Evolutionary conservation across 2,888 invertebrate species (phyloP).

Genomic region (Drosophila aldrichi): DNA sequence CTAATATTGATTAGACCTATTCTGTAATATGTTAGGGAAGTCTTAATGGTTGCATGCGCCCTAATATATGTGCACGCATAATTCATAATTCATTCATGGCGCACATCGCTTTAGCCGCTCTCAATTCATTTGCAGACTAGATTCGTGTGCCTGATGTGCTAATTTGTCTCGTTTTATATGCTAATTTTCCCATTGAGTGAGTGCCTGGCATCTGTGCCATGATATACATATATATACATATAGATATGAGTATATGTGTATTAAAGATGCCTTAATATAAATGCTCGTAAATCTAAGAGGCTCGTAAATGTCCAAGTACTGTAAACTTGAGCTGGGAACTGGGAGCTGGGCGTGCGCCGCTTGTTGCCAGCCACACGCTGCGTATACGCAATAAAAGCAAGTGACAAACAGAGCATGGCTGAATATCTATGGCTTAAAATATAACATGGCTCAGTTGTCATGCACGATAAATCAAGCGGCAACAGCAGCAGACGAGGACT

Average conservation of each 20-base stretch:
- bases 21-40: neutral
- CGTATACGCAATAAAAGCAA: conserved; percentile 12
- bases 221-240: neutral
- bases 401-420: conserved; percentile 24
- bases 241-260: neutral
- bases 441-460: conserved; percentile 54
- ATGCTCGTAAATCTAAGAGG: conserved; percentile 47
- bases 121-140: conserved; percentile 34
- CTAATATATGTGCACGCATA: neutral
- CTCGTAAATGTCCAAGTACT: conserved; percentile 47
- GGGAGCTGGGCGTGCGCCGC: conserved; percentile 7
- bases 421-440: conserved; percentile 27
- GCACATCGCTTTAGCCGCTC: neutral
- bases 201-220: conserved; percentile 25
- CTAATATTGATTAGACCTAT: neutral
- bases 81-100: conserved; percentile 6
- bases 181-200: conserved; percentile 66
- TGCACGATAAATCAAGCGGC: conserved; percentile 59
- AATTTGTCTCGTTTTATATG: conserved; percentile 63
- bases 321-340: conserved; percentile 31
- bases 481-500: conserved; percentile 1
- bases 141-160: conserved; percentile 41
- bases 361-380: conserved; percentile 9
- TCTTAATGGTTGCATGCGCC: neutral
- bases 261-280: conserved; percentile 17